Evolutionary conservation across 1,140 invertebrate species (phyloP).

Genomic region (Philotrypesis tridentata): DNA sequence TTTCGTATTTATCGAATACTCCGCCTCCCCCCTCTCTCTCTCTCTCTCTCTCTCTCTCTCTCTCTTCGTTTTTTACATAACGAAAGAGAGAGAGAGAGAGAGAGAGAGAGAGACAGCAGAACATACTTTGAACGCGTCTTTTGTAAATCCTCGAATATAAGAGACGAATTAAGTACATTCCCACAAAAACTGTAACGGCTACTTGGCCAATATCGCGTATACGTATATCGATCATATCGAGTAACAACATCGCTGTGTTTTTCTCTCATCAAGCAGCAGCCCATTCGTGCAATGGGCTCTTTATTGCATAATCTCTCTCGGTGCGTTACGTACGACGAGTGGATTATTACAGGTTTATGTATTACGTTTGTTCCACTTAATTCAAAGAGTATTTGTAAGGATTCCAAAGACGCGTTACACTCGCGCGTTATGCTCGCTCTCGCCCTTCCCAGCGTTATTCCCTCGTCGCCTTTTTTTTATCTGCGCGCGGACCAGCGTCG

Average conservation of each 20-base stretch:
- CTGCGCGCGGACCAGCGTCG: no score
- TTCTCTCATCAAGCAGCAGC: no score
- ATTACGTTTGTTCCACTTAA: constrained; percentile 4
- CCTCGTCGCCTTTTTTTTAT: no score
- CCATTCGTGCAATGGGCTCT: not conserved
- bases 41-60: not conserved
- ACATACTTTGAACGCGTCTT: no score
- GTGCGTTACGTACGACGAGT: not conserved
- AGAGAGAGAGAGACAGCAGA: no score
- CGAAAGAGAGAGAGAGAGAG: no score
- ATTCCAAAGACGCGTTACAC: not conserved
- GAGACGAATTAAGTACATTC: not conserved
- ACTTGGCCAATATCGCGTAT: no score
- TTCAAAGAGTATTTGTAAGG: not conserved
- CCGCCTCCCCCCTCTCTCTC: no score
- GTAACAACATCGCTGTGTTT: not conserved
- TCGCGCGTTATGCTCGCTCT: no score
- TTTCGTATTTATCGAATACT: not conserved
- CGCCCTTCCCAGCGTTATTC: no score
- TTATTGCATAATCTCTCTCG: constrained; percentile 2
- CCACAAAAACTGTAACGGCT: not conserved
- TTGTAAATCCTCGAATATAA: no score
- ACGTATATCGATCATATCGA: no score
- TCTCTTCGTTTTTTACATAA: not conserved
- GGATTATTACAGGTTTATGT: not conserved